Base-by-base conservation (phyloP, 2,888 invertebrate species). In the Pseudococcus viburni region DNA sequence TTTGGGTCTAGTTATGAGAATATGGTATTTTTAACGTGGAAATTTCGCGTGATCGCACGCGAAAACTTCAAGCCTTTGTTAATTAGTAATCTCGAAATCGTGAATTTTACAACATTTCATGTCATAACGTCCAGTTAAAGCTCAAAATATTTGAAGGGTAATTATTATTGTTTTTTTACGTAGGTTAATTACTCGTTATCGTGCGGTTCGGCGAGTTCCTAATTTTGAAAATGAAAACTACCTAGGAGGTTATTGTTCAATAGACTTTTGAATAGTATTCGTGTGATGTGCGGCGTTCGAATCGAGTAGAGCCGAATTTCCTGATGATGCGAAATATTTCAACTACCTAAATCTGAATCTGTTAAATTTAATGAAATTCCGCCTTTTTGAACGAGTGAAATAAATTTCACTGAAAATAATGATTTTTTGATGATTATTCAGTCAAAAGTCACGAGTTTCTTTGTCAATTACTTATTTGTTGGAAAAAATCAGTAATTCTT, bases 81-180 rank as follows among this genome's bases (percentile, higher is more conserved):
- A 73, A 73, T 73, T 73, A 73, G 68, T 73, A 73, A 33, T 73
- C 68, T 73, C 26, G 68, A 73, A 73, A 73, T 73, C 33, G 26
- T 73, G 68, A 73, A 73, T 73, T 73, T 73, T 73, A 73, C 68
- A 64, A 64, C 64, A 73, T 26, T 73, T 73, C 68, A 73, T 33
- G 68, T 73, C 68, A 73, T 12, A 73, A 73, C 68, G 68, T 73
- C 33, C 68, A 73, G 26, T 33, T 12, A 33, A 73, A 73, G 68
- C 68, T 73, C 33, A 33, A 73, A 73, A 73, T 73, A 26, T 73
- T 73, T 73, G 68, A 73, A 73, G 68, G 68, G 68, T 73, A 73
- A 73, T 73, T 73, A 73, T 33, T 73, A 12, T 33, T 73, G 5
- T 59, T n/a, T 59, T 59, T 59, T 73, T 73, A 73, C 68, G 12